Conservation (phyloP, 1,140 invertebrate genomes). For the Diabrotica virgifera region DNA sequence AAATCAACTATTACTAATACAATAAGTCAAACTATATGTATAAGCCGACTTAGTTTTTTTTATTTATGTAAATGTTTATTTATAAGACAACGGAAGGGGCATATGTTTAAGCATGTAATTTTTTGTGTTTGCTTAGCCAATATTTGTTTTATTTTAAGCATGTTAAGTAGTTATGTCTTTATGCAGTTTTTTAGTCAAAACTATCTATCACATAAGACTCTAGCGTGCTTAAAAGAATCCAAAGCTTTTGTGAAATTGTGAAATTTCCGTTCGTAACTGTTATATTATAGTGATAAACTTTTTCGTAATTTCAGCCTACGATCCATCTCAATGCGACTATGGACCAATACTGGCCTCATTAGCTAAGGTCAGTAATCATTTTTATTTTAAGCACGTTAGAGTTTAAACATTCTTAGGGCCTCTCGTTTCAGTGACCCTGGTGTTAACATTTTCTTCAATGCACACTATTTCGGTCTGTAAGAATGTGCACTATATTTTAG, state of each 20-base stretch:
- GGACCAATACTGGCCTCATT: slow-evolving; percentile 50
- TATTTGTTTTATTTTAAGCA: slow-evolving; percentile 32
- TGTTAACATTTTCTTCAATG: too few relatives aligned
- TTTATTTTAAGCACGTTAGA: slow-evolving; percentile 38
- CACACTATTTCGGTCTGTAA: too few relatives aligned
- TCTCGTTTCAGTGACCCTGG: too few relatives aligned
- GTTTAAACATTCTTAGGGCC: slow-evolving; percentile 3
- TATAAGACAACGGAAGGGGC: too few relatives aligned
- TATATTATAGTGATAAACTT: slow-evolving; percentile 27
- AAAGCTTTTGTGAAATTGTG: background rate
- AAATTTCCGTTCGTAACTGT: background rate
- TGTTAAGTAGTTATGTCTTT: slow-evolving; percentile 28
- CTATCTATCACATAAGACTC: slow-evolving; percentile 18
- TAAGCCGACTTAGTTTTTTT: too few relatives aligned
- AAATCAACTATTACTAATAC: too few relatives aligned
- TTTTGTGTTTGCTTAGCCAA: background rate
- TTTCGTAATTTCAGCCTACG: slow-evolving; percentile 50
- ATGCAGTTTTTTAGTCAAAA: background rate
- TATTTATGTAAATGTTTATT: too few relatives aligned
- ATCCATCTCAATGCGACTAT: slow-evolving; percentile 48
- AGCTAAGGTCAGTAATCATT: slow-evolving; percentile 48
- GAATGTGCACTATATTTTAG: too few relatives aligned
- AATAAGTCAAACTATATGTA: too few relatives aligned
- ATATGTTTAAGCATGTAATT: too few relatives aligned
- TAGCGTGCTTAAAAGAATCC: slow-evolving; percentile 39